Percentiles rank a stretch among this genome's conserved stretches.
These are phyloP conservation scores for Drosophila fulvimacula DNA, from an alignment of 2,888 invertebrate species.

Conservation along the genomic window DNA sequence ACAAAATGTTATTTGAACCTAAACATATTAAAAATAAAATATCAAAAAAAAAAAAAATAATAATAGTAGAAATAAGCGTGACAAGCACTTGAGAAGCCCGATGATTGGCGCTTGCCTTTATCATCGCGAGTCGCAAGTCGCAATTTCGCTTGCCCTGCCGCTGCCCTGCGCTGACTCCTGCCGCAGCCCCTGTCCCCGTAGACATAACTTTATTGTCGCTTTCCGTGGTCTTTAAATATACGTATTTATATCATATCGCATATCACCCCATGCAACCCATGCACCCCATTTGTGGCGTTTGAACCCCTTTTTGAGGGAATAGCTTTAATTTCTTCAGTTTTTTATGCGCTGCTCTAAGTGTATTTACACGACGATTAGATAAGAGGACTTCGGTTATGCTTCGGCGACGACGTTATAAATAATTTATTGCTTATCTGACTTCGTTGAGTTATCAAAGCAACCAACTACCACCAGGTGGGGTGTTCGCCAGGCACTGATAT, in stretches of 20 bases:
- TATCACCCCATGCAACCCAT: slow-evolving; percentile 39
- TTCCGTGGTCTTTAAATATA: slow-evolving; percentile 36
- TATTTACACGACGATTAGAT: slow-evolving; percentile 71
- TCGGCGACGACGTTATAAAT: slow-evolving; percentile 62
- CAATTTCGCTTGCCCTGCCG: slow-evolving; percentile 17
- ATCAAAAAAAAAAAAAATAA: slow-evolving; percentile 23
- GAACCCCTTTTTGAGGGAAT: slow-evolving; percentile 42
- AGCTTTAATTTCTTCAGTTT: slow-evolving; percentile 31
- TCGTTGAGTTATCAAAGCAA: slow-evolving; percentile 53
- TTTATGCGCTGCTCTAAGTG: slow-evolving; percentile 39
- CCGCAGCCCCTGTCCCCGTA: neutral
- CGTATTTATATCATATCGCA: slow-evolving; percentile 10
- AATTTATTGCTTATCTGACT: slow-evolving; percentile 70
- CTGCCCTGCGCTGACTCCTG: neutral
- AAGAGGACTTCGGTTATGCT: slow-evolving; percentile 50
- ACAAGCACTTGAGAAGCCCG: slow-evolving; percentile 42
- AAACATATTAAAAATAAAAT: slow-evolving; percentile 26
- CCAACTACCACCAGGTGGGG: slow-evolving; percentile 64
- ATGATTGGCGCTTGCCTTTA: slow-evolving; percentile 43
- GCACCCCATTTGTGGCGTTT: slow-evolving; percentile 29
- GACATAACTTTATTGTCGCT: slow-evolving; percentile 29
- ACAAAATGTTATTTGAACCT: slow-evolving; percentile 4
- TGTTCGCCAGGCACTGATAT: slow-evolving; percentile 57
- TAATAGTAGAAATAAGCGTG: slow-evolving; percentile 24
- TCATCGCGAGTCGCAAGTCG: slow-evolving; percentile 19